Conservation (phyloP, 2,113 vertebrate species). For the Ramphastos sulfuratus region DNA sequence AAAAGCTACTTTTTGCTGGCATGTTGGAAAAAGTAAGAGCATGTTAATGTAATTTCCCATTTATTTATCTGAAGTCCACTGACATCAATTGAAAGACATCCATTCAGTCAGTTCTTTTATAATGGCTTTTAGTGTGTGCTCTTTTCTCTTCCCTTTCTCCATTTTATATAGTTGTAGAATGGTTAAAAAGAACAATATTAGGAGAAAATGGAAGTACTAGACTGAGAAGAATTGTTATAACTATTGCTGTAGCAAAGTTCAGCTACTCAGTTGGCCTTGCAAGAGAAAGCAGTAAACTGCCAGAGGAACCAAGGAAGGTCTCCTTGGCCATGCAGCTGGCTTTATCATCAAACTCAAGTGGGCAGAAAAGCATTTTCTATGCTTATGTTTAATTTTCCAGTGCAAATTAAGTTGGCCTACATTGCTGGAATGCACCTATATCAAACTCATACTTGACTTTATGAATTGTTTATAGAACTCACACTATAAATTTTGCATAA, state of each 20-base stretch:
- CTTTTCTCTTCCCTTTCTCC: constrained; percentile 6
- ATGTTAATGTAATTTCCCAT: neutral
- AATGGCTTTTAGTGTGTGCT: constrained; percentile 20
- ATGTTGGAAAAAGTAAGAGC: constrained; percentile 41
- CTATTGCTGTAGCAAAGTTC: neutral
- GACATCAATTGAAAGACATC: constrained; percentile 30
- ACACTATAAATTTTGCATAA: constrained; percentile 74
- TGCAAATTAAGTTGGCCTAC: constrained; percentile 37
- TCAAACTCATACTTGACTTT: constrained; percentile 69
- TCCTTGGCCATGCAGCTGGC: neutral
- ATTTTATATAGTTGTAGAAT: constrained; percentile 44
- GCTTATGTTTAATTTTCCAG: constrained; percentile 60
- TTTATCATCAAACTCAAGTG: constrained; percentile 4
- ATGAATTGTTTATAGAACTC: constrained; percentile 81
- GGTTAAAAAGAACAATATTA: constrained; percentile 45
- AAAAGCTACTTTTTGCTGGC: constrained; percentile 41
- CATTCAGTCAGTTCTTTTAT: constrained; percentile 9
- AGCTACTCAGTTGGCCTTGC: neutral
- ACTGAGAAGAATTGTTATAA: constrained; percentile 46
- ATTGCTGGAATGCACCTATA: constrained; percentile 21
- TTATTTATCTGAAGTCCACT: constrained; percentile 40
- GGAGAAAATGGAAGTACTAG: constrained; percentile 39
- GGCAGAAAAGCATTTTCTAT: constrained; percentile 18
- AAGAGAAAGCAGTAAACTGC: neutral
- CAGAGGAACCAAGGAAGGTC: neutral